These are phyloP conservation scores for Ahaetulla prasina DNA, from an alignment of 2,113 vertebrate species.

Conservation along the genomic window DNA sequence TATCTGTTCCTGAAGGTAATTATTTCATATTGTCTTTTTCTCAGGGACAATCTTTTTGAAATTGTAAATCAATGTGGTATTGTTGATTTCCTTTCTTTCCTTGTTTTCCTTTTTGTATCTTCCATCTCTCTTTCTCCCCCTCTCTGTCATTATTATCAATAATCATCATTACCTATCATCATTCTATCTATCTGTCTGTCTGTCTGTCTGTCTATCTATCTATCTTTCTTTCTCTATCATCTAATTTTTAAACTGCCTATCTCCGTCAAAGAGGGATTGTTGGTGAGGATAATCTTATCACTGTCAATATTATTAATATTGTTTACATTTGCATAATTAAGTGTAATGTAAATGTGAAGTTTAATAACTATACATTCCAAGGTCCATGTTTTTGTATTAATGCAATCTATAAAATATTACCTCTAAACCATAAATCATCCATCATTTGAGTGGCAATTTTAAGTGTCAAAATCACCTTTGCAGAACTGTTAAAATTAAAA, in stretches of 20 bases:
- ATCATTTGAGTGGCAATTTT: neutral
- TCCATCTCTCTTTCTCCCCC: neutral
- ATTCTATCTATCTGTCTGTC: too few relatives aligned
- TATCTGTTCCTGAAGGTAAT: neutral
- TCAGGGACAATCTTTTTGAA: neutral
- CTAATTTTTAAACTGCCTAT: neutral
- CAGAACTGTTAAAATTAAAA: neutral
- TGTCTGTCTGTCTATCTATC: too few relatives aligned
- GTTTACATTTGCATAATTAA: neutral
- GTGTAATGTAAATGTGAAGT: neutral
- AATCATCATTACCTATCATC: too few relatives aligned
- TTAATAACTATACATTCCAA: neutral
- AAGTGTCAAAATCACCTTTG: neutral
- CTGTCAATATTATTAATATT: neutral
- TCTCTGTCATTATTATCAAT: too few relatives aligned
- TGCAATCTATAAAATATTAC: neutral
- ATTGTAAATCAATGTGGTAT: neutral
- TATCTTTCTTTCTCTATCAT: neutral
- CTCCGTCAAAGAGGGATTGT: neutral
- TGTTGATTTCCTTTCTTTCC: neutral
- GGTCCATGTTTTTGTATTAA: neutral
- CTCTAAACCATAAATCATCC: neutral
- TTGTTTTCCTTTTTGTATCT: neutral
- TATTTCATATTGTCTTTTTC: neutral
- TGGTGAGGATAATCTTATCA: neutral